Conservation (phyloP, 2,888 invertebrate genomes). For the Euzophera pinguis region DNA sequence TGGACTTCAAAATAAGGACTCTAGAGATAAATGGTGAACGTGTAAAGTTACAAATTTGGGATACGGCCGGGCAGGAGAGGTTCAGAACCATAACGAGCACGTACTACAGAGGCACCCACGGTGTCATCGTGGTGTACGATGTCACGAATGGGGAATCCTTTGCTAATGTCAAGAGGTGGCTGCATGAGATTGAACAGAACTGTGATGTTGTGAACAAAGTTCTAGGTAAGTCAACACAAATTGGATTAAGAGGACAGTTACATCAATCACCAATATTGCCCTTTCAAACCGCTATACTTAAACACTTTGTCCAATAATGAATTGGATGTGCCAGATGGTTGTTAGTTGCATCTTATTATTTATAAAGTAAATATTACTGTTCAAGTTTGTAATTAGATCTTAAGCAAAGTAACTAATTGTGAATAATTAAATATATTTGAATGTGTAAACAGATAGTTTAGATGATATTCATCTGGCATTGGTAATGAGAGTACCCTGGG, state of each 20-base stretch:
- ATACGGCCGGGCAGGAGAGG: constrained; percentile 97
- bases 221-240: constrained; percentile 84
- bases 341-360: too few relatives aligned
- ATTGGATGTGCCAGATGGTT: too few relatives aligned
- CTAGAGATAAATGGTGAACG: constrained; percentile 93
- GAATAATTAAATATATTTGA: too few relatives aligned
- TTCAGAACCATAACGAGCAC: constrained; percentile 99
- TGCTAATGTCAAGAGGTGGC: constrained; percentile 99
- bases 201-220: constrained; percentile 99
- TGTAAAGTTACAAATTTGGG: constrained; percentile 98
- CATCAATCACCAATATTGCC: not conserved
- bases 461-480: too few relatives aligned
- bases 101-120: constrained; percentile 99
- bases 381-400: too few relatives aligned
- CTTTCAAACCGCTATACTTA: not conserved
- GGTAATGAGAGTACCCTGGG: too few relatives aligned
- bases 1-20: constrained; percentile 99
- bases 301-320: too few relatives aligned
- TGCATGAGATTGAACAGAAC: constrained; percentile 99
- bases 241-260: not conserved
- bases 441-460: too few relatives aligned
- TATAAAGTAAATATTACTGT: too few relatives aligned
- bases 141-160: constrained; percentile 99
- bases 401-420: too few relatives aligned
- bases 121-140: constrained; percentile 99